Evolutionary conservation across 2,113 vertebrate species (phyloP).

Genomic region (Nothocercus nigrocapillus): DNA sequence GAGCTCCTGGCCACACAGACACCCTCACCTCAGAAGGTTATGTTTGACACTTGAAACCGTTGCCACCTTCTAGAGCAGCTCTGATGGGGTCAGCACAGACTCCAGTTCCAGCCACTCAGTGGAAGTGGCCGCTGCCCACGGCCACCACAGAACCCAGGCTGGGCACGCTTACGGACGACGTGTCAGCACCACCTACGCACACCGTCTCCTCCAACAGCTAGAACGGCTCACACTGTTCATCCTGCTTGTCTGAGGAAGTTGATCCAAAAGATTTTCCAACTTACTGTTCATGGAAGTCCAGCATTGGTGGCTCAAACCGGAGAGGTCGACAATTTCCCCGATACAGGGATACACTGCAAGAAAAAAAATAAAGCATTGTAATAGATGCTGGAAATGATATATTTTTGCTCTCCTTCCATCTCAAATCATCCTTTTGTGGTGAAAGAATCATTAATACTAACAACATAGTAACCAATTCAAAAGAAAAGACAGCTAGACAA

Average conservation of each 20-base stretch:
- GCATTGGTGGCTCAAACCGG: slow-evolving; percentile 97
- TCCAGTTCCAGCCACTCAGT: neutral
- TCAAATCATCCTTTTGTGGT: neutral
- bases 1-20: fast-evolving
- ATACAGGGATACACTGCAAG: slow-evolving; percentile 89
- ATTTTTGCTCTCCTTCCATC: neutral
- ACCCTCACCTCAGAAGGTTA: neutral
- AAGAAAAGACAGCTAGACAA: slow-evolving; percentile 55
- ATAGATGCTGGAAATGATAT: neutral
- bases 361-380: slow-evolving; percentile 65
- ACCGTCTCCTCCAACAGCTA: neutral
- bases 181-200: neutral
- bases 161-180: neutral
- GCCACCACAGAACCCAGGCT: neutral
- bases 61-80: neutral
- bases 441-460: neutral
- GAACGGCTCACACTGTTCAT: neutral
- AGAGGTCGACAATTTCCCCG: slow-evolving; percentile 94
- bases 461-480: neutral
- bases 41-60: neutral
- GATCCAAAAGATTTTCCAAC: slow-evolving; percentile 57
- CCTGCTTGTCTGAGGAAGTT: neutral
- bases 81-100: neutral
- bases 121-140: neutral
- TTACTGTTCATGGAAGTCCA: slow-evolving; percentile 99